phyloP scores from a whole-genome alignment of 2,797 vertebrate species.

The Oryzias dopingdopingensis region DNA sequence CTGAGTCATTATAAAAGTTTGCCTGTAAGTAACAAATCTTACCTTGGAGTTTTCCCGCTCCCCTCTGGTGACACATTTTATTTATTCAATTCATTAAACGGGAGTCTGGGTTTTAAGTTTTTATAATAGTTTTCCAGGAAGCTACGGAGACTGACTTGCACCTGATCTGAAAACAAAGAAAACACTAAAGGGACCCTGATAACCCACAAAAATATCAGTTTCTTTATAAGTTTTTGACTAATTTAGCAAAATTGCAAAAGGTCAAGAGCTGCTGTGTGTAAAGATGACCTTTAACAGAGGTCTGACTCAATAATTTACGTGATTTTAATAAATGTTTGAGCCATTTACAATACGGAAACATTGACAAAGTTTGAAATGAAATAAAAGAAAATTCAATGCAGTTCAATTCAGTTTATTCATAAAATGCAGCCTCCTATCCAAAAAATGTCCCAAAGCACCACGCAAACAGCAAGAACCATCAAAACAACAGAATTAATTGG shows the following conservation, averaged over 20 bases:
- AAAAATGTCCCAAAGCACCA: too few relatives aligned
- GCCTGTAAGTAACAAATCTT: conserved; percentile 34
- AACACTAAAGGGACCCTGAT: neutral
- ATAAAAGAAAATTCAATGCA: too few relatives aligned
- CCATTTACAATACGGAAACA: too few relatives aligned
- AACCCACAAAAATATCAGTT: neutral
- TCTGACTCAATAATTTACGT: too few relatives aligned
- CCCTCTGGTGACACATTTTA: conserved; percentile 27
- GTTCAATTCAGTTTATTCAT: too few relatives aligned
- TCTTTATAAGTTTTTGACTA: conserved; percentile 10
- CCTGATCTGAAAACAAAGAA: neutral
- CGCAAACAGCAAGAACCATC: too few relatives aligned
- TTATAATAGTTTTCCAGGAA: neutral
- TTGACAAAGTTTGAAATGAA: too few relatives aligned
- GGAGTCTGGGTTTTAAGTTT: conserved; percentile 6
- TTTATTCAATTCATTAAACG: conserved; percentile 24
- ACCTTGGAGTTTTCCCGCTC: conserved; percentile 21
- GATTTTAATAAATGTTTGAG: too few relatives aligned
- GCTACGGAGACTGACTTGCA: conserved; percentile 9
- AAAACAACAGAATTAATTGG: too few relatives aligned
- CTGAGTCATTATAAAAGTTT: conserved; percentile 34
- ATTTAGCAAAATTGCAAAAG: neutral
- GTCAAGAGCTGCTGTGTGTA: too few relatives aligned
- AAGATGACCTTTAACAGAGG: too few relatives aligned
- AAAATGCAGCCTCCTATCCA: too few relatives aligned